phyloP scores from a whole-genome alignment of 2,797 vertebrate species.

The Pangasius macronema region DNA sequence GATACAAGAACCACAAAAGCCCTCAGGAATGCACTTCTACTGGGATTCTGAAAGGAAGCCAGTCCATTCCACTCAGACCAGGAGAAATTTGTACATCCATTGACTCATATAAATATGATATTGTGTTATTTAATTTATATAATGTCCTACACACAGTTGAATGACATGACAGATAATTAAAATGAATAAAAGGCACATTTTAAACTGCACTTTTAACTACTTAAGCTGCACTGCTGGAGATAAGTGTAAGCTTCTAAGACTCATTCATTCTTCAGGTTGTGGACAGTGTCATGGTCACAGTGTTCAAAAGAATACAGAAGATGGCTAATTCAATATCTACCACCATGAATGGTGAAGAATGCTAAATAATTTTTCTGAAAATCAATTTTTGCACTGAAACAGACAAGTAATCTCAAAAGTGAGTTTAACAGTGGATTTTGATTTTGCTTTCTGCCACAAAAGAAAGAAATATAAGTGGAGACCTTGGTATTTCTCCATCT shows the following conservation, averaged over 20 bases:
- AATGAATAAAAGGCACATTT: neutral
- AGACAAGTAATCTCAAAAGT: constrained; percentile 27
- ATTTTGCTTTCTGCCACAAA: constrained; percentile 61
- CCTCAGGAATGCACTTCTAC: constrained; percentile 59
- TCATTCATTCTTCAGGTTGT: constrained; percentile 12
- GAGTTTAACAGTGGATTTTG: constrained; percentile 30
- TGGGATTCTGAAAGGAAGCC: constrained; percentile 45
- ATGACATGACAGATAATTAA: neutral
- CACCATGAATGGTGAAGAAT: constrained; percentile 33
- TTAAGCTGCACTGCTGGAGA: neutral
- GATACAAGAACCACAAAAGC: constrained; percentile 56
- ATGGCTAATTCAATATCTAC: constrained; percentile 39
- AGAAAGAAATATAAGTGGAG: constrained; percentile 47
- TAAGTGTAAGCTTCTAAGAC: neutral
- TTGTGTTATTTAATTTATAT: constrained; percentile 1
- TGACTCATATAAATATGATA: constrained; percentile 13
- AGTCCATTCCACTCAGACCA: constrained; percentile 46
- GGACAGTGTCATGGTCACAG: constrained; percentile 30
- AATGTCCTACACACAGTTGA: constrained; percentile 10
- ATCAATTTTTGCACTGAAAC: constrained; percentile 21
- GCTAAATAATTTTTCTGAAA: constrained; percentile 1
- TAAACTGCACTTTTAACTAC: neutral
- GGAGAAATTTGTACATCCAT: constrained; percentile 32
- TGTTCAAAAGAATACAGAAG: constrained; percentile 31
- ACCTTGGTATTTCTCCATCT: constrained; percentile 51